Evolutionary conservation across 1,140 invertebrate genomes (phyloP).

Genomic region (Laupala kohalensis): DNA sequence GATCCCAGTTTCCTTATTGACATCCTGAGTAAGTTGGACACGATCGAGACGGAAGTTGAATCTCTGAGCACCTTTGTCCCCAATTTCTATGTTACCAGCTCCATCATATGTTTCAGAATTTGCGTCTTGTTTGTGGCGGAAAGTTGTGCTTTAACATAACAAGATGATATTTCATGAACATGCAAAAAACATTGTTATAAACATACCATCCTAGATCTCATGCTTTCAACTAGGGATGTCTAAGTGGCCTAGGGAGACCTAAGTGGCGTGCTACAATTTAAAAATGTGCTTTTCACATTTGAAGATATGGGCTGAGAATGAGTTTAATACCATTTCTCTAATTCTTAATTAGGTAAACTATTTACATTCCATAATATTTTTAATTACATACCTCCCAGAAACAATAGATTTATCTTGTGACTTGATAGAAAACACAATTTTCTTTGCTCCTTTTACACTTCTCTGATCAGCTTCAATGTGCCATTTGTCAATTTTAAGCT

Average conservation of each 20-base stretch:
- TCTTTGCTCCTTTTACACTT: slow-evolving; percentile 39
- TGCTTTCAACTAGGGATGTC: no score
- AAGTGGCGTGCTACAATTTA: no score
- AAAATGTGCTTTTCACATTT: no score
- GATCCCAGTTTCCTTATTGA: neutral
- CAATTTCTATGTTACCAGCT: neutral
- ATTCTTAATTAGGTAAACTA: no score
- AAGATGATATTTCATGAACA: no score
- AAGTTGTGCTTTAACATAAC: neutral
- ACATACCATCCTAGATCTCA: no score
- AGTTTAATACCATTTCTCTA: no score
- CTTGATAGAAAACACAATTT: slow-evolving; percentile 43
- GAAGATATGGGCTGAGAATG: no score
- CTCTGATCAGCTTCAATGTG: slow-evolving; percentile 47
- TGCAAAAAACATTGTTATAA: no score
- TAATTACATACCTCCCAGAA: slow-evolving; percentile 42
- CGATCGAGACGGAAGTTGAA: neutral
- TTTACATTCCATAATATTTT: neutral
- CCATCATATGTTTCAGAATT: neutral
- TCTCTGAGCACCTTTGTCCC: neutral
- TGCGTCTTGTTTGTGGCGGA: neutral
- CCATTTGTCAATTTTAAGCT: slow-evolving; percentile 49
- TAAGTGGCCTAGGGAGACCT: no score
- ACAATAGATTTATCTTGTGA: slow-evolving; percentile 48
- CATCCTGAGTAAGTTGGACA: neutral